Base-by-base conservation (phyloP, 2,797 vertebrate species). In the Miichthys miiuy region DNA sequence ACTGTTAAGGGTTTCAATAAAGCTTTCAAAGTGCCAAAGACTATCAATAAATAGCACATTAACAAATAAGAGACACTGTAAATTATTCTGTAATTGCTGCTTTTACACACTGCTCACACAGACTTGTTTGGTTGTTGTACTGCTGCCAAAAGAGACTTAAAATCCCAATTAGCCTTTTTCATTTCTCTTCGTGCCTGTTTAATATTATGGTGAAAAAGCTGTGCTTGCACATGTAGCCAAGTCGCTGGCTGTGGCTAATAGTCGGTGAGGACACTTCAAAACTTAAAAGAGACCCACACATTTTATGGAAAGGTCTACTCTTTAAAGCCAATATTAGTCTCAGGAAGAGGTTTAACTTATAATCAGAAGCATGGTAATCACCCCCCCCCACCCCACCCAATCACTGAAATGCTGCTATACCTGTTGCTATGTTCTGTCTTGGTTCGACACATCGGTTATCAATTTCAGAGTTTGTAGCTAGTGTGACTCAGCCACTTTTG, bases 401-500 rank as follows among this genome's bases (percentile, higher is more conserved):
- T 55, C 51, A 88, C 87, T 80, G 79, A 93, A 91, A 86, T 85
- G 75, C 87, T 91, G 90, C 87, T 83, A 88, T 89, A 79, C 80
- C 77, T 86, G 85, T 86, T 82, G 89, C 82, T 91, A 90, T 81
- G 48, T 61, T 84, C 80, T 54, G 58, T 85, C 84, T 79, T 27
- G 13, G 65, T 85, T 88, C 54, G 58, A 72, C 72, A 72, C 30
- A 2, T 84, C 34, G 3, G 66, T 62, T 62, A 72, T 86, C 75
- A 66, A 2, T 60, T 30, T 21, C 21, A 41, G 56, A 66, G 48
- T 65, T 54, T 68, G 16, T 2, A 21, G 54, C 38, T 1, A 0
- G 14, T 11, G 44, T 25, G 63, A 71, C 80, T 98, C 93, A 99
- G 91, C 97, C 96, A 95, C 95, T 97, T 92, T 97, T 97, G 80